Conservation (phyloP, 2,888 invertebrate species). For the Cataglyphis rosenhaueri region DNA sequence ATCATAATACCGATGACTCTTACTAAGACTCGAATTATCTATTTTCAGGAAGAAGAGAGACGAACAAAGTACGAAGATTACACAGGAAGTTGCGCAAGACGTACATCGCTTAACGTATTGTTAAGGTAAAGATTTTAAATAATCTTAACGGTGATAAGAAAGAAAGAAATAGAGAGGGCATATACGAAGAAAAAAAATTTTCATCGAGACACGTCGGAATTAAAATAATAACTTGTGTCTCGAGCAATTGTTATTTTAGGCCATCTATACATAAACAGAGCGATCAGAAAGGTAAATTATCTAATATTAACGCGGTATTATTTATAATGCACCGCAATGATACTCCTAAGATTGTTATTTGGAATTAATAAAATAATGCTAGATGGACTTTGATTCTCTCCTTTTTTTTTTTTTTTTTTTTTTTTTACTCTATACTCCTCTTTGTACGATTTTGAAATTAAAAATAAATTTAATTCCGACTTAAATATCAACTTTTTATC, state of each 20-base stretch:
- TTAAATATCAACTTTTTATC: background rate
- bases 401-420: background rate
- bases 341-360: conserved; percentile 80
- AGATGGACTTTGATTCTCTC: conserved; percentile 30
- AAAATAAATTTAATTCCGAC: background rate
- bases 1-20: background rate
- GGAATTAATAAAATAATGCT: conserved; percentile 75
- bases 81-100: conserved; percentile 73
- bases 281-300: conserved; percentile 70
- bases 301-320: conserved; percentile 61
- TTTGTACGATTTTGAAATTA: background rate
- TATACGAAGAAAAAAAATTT: background rate
- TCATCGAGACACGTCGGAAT: background rate
- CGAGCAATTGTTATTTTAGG: conserved; percentile 77
- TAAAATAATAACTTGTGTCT: conserved; percentile 61
- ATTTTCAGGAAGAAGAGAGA: conserved; percentile 81
- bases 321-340: conserved; percentile 61
- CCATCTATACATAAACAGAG: conserved; percentile 64
- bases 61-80: conserved; percentile 66
- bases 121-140: conserved; percentile 85
- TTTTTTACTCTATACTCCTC: background rate
- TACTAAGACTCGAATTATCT: conserved; percentile 78
- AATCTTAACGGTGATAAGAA: conserved; percentile 76
- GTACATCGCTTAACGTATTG: conserved; percentile 81
- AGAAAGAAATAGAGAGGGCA: background rate